Evolutionary conservation across 1,140 invertebrate species (phyloP), one percentile per base, ranked within the genome.

Genomic region (Dinothrombium tinctorium): DNA sequence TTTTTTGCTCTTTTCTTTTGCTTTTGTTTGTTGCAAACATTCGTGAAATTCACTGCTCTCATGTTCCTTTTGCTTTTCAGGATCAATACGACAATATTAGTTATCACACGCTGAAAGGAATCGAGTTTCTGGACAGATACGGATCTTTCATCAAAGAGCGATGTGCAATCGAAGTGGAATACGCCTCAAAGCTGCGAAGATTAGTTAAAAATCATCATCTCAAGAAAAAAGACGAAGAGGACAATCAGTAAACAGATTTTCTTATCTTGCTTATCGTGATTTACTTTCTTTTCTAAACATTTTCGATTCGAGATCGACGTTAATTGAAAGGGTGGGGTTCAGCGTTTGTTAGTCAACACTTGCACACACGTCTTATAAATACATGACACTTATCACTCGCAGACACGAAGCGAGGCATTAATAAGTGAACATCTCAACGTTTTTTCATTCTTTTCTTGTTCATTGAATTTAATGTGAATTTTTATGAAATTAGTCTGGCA

Each of bases 41-140:
- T n/a, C n/a, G n/a, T n/a, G n/a, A 28, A 28, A 7, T n/a, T 28
- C 26, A 9, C 26, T 28, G 7, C 7, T 28, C 26, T 28, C 26
- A 28, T 28, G 5, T 12, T 6, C 24, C 15, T 37, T 35, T 40
- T 40, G 2, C 9, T 15, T 33, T 14, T 12, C 24, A 46, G 90
- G 90, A 96, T 69, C 87, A 95, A 66, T 92, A 84, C 67, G 86
- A 94, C 54, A 84, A 83, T 67, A 71, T 96, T 59, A 75, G 82
- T 51, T 63, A 71, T 49, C 87, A 95, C 62, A 94, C 90, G 51
- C 75, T 87, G 58, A 90, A 86, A 66, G 89, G 90, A 54, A 90
- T 95, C 53, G 89, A 95, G 51, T 92, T 94, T 64, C 68, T 94
- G 58, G 90, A 96, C 58, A 75, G 72, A 63, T 92, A 81, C 68